Evolutionary conservation across 2,113 vertebrate genomes (phyloP), one percentile per base, ranked within the genome.

Genomic region (Bettongia penicillata): DNA sequence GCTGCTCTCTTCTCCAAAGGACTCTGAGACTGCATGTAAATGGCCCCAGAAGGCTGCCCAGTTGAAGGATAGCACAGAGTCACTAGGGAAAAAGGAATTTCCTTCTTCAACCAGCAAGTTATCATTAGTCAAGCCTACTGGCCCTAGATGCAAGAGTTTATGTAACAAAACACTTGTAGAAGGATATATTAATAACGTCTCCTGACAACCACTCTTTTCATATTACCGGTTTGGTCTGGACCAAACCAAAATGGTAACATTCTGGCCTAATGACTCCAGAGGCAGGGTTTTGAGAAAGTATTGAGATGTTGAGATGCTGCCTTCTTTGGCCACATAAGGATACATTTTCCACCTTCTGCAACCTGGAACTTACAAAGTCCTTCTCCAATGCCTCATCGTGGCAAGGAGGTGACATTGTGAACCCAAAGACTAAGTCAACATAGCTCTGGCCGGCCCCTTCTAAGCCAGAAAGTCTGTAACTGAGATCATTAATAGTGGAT

Each of bases 1-100:
- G 92, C 43, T 92, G n/a, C 77, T 61, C 16, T 93, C 24, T 90
- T 98, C 91, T 91, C 52, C 93, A 91, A 96, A 94, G 91, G 51
- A n/a, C 3, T 91, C 53, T 94, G 90, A 77, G 89, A 95, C 89
- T 89, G 93, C 92, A 49, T 6, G 61, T 90, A n/a, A 57, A 90
- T 0, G 0, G 28, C 16, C 68, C 28, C 48, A 8, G 0, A 22
- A 12, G 0, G 28, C 77, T 57, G 50, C 47, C 43, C 48, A 26
- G 1, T 12, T 12, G 61, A 94, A 94, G 43, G 0, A 1, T 3
- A n/a, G 1, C 49, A n/a, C 53, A 91, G 55, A 91, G n/a, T 0
- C 26, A 89, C 26, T 0, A 93, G 7, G n/a, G 50, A 95, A 98
- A 93, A 57, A 89, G 25, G 93, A 0, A 0, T 92, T 93, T 93